Conservation (phyloP, 2,113 vertebrate species). For the Oreochromis spilurus region DNA sequence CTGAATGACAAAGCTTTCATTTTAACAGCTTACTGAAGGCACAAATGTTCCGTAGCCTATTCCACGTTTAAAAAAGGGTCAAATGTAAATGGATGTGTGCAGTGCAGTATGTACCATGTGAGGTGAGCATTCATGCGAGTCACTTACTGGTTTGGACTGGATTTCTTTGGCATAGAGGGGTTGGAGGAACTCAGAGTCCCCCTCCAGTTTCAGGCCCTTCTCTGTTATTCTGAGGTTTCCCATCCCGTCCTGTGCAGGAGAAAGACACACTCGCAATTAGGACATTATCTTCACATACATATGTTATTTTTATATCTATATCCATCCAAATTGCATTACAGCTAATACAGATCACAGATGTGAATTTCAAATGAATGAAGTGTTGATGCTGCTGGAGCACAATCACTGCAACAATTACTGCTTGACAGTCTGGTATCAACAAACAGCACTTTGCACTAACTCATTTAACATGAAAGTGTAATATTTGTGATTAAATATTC, state of each 20-base stretch:
- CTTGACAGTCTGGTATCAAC: neutral
- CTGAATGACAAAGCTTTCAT: neutral
- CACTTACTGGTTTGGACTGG: slow-evolving; percentile 93
- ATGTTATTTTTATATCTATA: neutral
- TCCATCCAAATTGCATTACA: neutral
- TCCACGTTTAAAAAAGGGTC: neutral
- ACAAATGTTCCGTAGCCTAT: neutral
- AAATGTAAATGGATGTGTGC: neutral
- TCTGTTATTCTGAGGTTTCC: slow-evolving; percentile 97
- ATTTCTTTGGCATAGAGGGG: slow-evolving; percentile 99
- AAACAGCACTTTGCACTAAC: neutral
- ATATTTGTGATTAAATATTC: neutral
- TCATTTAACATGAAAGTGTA: neutral
- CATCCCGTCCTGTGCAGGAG: slow-evolving; percentile 88
- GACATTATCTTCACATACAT: neutral
- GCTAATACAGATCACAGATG: too few relatives aligned
- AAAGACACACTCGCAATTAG: neutral
- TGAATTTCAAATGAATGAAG: neutral
- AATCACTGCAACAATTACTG: neutral
- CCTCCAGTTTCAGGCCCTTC: slow-evolving; percentile 94
- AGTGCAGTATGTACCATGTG: neutral
- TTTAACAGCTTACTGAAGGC: neutral
- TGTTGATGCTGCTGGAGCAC: neutral
- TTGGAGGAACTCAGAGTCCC: slow-evolving; percentile 96
- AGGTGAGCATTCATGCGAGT: neutral